A percentile compares a stretch with the other conserved stretches of the same genome.
These are phyloP conservation scores for Drosophila greeni DNA, from an alignment of 2,888 invertebrate genomes.

Conservation along the genomic window DNA sequence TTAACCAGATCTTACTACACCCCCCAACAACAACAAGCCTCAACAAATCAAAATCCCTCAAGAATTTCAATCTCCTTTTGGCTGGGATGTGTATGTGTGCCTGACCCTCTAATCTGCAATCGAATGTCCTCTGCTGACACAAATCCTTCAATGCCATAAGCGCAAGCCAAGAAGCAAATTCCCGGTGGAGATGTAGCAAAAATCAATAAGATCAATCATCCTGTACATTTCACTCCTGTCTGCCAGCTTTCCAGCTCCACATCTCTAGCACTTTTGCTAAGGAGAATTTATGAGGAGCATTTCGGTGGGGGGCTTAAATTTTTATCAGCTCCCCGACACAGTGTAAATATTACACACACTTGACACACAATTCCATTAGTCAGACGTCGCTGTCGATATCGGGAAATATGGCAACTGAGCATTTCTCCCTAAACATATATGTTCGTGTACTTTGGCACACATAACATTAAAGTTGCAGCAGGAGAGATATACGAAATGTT, in stretches of 20 bases:
- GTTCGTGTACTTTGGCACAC: conserved; percentile 57
- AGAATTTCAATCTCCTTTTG: conserved; percentile 21
- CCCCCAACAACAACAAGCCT: conserved; percentile 7
- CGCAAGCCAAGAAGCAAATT: conserved; percentile 29
- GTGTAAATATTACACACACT: conserved; percentile 74
- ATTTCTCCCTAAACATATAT: conserved; percentile 2
- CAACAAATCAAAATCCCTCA: conserved; percentile 29
- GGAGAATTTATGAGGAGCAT: conserved; percentile 57
- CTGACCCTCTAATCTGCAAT: conserved; percentile 32
- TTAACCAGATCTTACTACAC: conserved; percentile 4
- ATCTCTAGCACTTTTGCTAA: conserved; percentile 12
- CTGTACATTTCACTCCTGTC: conserved; percentile 32
- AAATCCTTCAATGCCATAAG: conserved; percentile 50
- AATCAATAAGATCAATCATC: conserved; percentile 72
- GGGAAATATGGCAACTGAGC: conserved; percentile 56
- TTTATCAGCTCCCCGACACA: conserved; percentile 73
- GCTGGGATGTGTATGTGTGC: not conserved
- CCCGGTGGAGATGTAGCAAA: conserved; percentile 44
- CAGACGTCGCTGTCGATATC: conserved; percentile 51
- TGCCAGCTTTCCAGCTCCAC: not conserved
- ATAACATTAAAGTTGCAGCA: conserved; percentile 71
- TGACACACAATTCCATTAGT: conserved; percentile 74
- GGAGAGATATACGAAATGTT: conserved; percentile 15
- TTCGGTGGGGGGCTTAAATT: conserved; percentile 67
- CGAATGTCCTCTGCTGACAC: conserved; percentile 47